A percentile compares a stretch with the other conserved stretches of the same genome.
These are phyloP conservation scores for Helicoverpa armigera DNA, from an alignment of 1,140 invertebrate species.

Conservation along the genomic window DNA sequence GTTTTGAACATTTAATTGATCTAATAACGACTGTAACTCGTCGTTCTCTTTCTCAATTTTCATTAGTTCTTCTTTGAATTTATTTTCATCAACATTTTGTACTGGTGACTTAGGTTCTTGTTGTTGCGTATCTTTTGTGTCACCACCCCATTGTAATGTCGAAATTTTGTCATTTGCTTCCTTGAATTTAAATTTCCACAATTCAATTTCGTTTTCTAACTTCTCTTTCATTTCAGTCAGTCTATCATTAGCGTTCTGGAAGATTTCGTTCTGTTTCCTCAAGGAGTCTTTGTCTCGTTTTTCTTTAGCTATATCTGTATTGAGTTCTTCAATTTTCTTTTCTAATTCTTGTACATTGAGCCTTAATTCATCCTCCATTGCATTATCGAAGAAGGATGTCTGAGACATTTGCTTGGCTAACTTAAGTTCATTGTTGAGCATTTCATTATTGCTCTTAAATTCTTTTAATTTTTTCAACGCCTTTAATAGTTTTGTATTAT, in stretches of 20 bases:
- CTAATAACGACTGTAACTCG: constrained; percentile 90
- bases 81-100: constrained; percentile 65
- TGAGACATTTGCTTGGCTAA: constrained; percentile 85
- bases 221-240: constrained; percentile 93
- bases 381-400: constrained; percentile 90
- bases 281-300: constrained; percentile 89
- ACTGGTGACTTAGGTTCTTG: constrained; percentile 6
- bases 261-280: constrained; percentile 90
- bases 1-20: constrained; percentile 76
- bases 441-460: constrained; percentile 89
- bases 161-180: constrained; percentile 89
- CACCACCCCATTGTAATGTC: constrained; percentile 87
- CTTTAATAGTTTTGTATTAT: constrained; percentile 90
- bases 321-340: constrained; percentile 88
- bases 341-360: constrained; percentile 89
- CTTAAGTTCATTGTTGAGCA: constrained; percentile 87
- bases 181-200: constrained; percentile 90
- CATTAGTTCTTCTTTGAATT: constrained; percentile 86
- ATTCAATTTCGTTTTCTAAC: constrained; percentile 90
- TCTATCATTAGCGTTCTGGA: constrained; percentile 92
- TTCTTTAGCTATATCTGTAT: constrained; percentile 87
- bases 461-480: constrained; percentile 92
- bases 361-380: constrained; percentile 92
- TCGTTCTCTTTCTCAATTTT: constrained; percentile 91
- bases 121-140: constrained; percentile 64